Percentiles rank a stretch among this genome's conserved stretches.
phyloP scores from a whole-genome alignment of 2,888 invertebrate species.

The Augiades crinisus region DNA sequence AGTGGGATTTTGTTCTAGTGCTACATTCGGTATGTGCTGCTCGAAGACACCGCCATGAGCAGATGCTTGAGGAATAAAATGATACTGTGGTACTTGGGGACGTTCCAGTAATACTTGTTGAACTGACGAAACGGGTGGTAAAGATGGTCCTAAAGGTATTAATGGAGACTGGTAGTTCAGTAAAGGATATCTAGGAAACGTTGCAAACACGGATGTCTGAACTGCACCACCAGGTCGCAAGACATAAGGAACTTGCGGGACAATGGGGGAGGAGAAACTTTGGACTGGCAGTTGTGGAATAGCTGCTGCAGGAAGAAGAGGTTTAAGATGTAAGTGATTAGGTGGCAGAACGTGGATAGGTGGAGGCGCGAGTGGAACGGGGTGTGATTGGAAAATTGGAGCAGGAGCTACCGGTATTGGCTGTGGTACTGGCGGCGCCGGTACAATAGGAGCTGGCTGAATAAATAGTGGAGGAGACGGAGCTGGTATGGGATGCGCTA shows the following conservation, averaged over 20 bases:
- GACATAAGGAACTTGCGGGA: slow-evolving; percentile 45
- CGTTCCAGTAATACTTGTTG: slow-evolving; percentile 46
- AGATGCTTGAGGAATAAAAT: slow-evolving; percentile 44
- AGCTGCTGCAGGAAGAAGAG: slow-evolving; percentile 46
- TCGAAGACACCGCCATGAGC: slow-evolving; percentile 44
- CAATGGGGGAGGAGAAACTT: slow-evolving; percentile 38
- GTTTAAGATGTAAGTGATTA: slow-evolving; percentile 50
- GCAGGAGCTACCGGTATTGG: slow-evolving; percentile 51
- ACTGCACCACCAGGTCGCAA: slow-evolving; percentile 69
- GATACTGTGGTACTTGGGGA: slow-evolving; percentile 54
- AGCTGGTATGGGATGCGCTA: slow-evolving; percentile 28
- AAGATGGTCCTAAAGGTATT: slow-evolving; percentile 38
- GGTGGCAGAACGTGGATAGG: slow-evolving; percentile 47
- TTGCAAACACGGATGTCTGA: slow-evolving; percentile 69
- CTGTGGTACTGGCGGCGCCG: slow-evolving; percentile 46
- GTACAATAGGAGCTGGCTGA: slow-evolving; percentile 44
- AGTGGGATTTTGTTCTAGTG: slow-evolving; percentile 39
- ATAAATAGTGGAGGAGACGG: slow-evolving; percentile 34
- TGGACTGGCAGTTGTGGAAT: slow-evolving; percentile 48
- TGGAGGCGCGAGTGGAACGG: slow-evolving; percentile 44
- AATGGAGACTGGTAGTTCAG: slow-evolving; percentile 55
- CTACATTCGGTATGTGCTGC: slow-evolving; percentile 41
- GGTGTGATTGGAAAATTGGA: slow-evolving; percentile 41
- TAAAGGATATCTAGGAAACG: slow-evolving; percentile 68
- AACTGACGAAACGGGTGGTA: slow-evolving; percentile 29